Evolutionary conservation across 2,113 vertebrate species (phyloP).

Genomic region (Calypte anna): DNA sequence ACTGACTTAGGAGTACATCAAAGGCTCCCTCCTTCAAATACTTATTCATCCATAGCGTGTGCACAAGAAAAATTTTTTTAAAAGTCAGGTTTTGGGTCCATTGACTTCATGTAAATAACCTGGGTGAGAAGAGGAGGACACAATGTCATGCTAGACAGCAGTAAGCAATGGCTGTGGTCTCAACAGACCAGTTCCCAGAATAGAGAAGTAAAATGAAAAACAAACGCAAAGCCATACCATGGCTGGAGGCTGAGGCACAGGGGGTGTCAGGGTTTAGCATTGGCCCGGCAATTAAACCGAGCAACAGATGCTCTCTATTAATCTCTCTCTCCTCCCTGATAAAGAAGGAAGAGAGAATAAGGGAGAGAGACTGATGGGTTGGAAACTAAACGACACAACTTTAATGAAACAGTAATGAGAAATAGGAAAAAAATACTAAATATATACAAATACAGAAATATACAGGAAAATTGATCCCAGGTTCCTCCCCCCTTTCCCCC

Average conservation of each 20-base stretch:
- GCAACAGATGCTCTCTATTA: too few species aligned
- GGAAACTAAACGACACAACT: too few species aligned
- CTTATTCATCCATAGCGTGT: neutral
- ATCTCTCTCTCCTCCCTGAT: too few species aligned
- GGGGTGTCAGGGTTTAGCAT: too few species aligned
- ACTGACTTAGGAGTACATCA: neutral
- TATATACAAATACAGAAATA: too few species aligned
- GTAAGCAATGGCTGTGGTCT: neutral
- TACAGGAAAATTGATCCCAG: too few species aligned
- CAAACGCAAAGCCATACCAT: fast-evolving
- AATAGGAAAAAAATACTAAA: too few species aligned
- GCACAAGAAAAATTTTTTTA: neutral
- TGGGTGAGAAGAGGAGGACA: neutral
- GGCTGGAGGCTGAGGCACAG: neutral
- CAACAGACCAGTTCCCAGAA: neutral
- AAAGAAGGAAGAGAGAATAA: too few species aligned
- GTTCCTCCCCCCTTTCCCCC: too few species aligned
- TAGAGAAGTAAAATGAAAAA: neutral
- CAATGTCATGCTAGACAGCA: neutral
- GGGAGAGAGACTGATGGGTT: too few species aligned
- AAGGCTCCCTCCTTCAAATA: neutral
- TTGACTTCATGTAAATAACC: neutral
- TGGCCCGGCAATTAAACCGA: too few species aligned
- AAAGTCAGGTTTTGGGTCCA: neutral
- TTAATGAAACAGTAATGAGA: too few species aligned